Conservation (phyloP, 2,888 invertebrate genomes). For the Agonum fuliginosum region DNA sequence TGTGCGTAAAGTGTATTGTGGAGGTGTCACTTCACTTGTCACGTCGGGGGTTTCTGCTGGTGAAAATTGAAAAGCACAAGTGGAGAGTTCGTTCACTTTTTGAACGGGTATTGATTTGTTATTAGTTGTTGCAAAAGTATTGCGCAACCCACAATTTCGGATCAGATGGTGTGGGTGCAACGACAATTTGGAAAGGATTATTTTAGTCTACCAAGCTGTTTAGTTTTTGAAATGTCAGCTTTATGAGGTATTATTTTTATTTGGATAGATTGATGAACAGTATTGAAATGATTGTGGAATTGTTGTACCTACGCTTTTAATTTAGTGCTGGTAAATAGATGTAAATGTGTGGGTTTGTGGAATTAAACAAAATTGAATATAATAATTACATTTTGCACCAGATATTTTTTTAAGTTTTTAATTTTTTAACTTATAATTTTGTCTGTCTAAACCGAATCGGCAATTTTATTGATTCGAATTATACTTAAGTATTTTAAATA, state of each 20-base stretch:
- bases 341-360: too few relatives aligned
- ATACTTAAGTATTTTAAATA: too few relatives aligned
- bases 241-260: background rate
- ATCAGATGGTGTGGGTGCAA: constrained; percentile 2
- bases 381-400: too few relatives aligned
- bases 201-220: background rate
- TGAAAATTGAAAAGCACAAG: constrained; percentile 1
- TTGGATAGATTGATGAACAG: background rate
- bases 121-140: background rate
- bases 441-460: too few relatives aligned
- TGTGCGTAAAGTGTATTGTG: background rate
- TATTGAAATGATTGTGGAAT: background rate
- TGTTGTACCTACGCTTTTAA: background rate
- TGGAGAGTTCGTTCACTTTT: constrained; percentile 21
- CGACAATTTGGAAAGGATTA: constrained; percentile 8
- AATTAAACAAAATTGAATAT: too few relatives aligned
- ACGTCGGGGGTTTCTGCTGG: background rate
- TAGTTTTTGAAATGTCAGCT: background rate
- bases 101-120: constrained; percentile 10
- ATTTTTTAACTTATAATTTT: too few relatives aligned
- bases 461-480: too few relatives aligned
- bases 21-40: background rate
- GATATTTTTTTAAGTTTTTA: too few relatives aligned
- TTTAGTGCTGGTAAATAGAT: too few relatives aligned
- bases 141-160: background rate